These are phyloP conservation scores for Hassar affinis DNA, from an alignment of 2,113 vertebrate species.

Conservation along the genomic window DNA sequence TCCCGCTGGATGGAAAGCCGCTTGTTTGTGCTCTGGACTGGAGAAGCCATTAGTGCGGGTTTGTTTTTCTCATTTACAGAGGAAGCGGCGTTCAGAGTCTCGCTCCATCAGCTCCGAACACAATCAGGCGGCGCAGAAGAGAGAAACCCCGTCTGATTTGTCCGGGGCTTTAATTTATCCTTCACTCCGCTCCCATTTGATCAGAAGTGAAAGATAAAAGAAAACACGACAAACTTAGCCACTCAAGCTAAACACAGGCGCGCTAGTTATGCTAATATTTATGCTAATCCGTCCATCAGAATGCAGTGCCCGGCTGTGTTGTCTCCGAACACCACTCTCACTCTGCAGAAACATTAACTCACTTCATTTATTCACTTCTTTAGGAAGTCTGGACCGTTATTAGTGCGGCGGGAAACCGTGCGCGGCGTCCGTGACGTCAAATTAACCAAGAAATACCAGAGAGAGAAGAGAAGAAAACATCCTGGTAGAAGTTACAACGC, in stretches of 20 bases:
- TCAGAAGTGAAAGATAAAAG: conserved; percentile 60
- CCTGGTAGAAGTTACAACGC: too few relatives aligned
- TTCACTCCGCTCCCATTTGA: conserved; percentile 74
- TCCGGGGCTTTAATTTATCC: conserved; percentile 56
- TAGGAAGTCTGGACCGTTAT: too few relatives aligned
- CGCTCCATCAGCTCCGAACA: conserved; percentile 58
- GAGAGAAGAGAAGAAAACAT: too few relatives aligned
- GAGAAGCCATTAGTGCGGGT: conserved; percentile 4
- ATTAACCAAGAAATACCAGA: too few relatives aligned
- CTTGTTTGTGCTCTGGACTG: conserved; percentile 11
- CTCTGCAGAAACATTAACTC: not conserved
- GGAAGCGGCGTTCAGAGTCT: not conserved
- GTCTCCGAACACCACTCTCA: not conserved
- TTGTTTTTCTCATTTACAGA: not conserved
- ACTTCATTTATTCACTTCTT: too few relatives aligned
- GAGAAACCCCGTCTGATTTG: conserved; percentile 32
- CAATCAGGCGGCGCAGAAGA: conserved; percentile 65
- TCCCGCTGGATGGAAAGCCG: not conserved
- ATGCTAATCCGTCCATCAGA: conserved; percentile 57
- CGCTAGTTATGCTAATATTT: conserved; percentile 54
- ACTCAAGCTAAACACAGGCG: conserved; percentile 74
- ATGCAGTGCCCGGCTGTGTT: not conserved
- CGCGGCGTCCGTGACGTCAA: too few relatives aligned
- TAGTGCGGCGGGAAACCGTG: too few relatives aligned
- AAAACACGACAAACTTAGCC: conserved; percentile 81